A percentile compares a stretch with the other conserved stretches of the same genome.
Conservation (phyloP, 2,113 vertebrate genomes). For the Mungos mungo region DNA sequence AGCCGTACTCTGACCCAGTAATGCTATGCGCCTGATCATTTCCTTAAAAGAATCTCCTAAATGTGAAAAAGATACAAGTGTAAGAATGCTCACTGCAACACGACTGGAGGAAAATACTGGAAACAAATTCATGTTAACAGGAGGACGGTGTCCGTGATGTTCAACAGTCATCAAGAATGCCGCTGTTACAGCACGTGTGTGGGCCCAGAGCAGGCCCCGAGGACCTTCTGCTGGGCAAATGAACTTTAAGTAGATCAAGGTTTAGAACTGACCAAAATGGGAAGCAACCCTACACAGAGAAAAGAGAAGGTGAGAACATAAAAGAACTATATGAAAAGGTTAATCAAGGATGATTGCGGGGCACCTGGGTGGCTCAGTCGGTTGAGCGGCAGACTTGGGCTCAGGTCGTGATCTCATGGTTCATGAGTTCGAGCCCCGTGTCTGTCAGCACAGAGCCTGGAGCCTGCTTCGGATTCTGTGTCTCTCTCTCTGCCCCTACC, state of each 20-base stretch:
- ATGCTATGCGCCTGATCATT: not conserved
- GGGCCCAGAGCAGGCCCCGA: not conserved
- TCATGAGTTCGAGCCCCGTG: too few relatives aligned
- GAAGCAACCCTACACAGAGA: not conserved
- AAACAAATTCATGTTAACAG: not conserved
- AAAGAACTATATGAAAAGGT: not conserved
- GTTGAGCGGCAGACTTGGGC: too few relatives aligned
- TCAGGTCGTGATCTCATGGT: too few relatives aligned
- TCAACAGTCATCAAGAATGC: not conserved
- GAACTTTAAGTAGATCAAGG: not conserved
- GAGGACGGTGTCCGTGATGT: not conserved
- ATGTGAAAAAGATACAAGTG: not conserved
- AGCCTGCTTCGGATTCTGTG: too few relatives aligned
- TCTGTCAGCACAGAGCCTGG: too few relatives aligned
- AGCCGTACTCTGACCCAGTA: not conserved
- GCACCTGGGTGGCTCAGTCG: too few relatives aligned
- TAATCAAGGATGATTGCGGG: fast-evolving
- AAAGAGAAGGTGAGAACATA: not conserved
- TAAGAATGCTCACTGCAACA: not conserved
- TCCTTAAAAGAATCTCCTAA: not conserved
- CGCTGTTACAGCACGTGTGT: not conserved
- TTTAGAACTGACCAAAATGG: not conserved
- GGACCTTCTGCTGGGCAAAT: not conserved
- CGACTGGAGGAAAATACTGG: not conserved
- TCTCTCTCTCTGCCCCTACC: too few relatives aligned